A percentile compares a stretch with the other conserved stretches of the same genome.
These are phyloP conservation scores for Hyles lineata DNA, from an alignment of 2,888 invertebrate species.

Conservation along the genomic window DNA sequence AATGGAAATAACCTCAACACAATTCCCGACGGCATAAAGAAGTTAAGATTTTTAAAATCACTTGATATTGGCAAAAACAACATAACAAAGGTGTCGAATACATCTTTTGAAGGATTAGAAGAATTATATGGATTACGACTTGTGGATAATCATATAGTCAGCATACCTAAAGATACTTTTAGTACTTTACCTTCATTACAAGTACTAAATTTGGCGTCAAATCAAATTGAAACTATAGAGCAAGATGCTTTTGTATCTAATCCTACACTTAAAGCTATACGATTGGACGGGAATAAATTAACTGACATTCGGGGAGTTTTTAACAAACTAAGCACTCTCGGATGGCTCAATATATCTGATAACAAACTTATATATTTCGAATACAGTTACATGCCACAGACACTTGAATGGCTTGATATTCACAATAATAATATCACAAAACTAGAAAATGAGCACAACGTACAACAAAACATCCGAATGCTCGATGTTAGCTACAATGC, in stretches of 20 bases:
- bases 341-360: constrained; percentile 92
- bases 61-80: constrained; percentile 93
- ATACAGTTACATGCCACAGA: constrained; percentile 90
- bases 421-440: constrained; percentile 91
- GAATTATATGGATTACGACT: constrained; percentile 90
- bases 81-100: constrained; percentile 88
- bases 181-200: constrained; percentile 89
- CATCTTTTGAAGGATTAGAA: constrained; percentile 90
- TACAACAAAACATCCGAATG: constrained; percentile 88
- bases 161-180: constrained; percentile 90
- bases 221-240: constrained; percentile 90
- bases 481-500: constrained; percentile 91
- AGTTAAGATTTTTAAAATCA: constrained; percentile 88
- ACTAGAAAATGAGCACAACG: constrained; percentile 89
- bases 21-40: constrained; percentile 88
- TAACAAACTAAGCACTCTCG: constrained; percentile 88
- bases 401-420: constrained; percentile 92
- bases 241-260: constrained; percentile 91
- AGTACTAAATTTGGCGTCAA: constrained; percentile 92
- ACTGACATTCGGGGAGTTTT: constrained; percentile 91
- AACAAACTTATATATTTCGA: constrained; percentile 92
- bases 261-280: constrained; percentile 89
- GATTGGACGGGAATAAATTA: constrained; percentile 91
- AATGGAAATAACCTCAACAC: constrained; percentile 88
- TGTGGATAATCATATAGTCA: constrained; percentile 91